Evolutionary conservation across 2,888 invertebrate genomes (phyloP).

Genomic region (Capitulum mitella): DNA sequence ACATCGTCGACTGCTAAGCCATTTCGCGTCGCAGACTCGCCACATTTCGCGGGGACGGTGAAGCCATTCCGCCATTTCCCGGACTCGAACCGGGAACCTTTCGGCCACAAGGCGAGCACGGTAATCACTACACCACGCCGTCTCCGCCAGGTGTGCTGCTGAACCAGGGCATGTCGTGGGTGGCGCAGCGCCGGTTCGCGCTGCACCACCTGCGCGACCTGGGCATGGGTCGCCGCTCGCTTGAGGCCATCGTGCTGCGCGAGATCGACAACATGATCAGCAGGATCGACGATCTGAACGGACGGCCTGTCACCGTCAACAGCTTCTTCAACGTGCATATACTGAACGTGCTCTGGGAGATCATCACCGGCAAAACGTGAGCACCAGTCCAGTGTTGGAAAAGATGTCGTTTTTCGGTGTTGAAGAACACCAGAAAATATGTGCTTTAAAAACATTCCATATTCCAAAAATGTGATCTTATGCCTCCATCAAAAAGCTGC

Average conservation of each 20-base stretch:
- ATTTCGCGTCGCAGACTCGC: too few relatives aligned
- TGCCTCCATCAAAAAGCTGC: too few relatives aligned
- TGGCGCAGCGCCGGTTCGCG: not conserved
- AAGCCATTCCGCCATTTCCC: too few relatives aligned
- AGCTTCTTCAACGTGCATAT: conserved; percentile 20
- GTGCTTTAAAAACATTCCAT: too few relatives aligned
- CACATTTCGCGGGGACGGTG: too few relatives aligned
- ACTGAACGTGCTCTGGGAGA: conserved; percentile 18
- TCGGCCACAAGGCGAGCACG: too few relatives aligned
- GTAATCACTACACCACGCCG: not conserved
- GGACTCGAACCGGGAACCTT: too few relatives aligned
- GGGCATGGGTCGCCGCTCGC: not conserved
- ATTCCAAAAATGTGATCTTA: too few relatives aligned
- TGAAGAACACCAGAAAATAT: too few relatives aligned
- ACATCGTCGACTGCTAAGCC: not conserved
- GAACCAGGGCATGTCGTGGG: not conserved
- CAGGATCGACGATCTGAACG: not conserved
- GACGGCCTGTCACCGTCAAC: not conserved
- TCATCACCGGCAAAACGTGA: not conserved
- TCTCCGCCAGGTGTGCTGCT: not conserved
- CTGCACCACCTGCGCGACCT: conserved; percentile 22
- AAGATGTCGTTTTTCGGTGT: too few relatives aligned
- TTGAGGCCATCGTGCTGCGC: not conserved
- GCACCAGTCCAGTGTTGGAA: too few relatives aligned
- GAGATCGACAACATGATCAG: not conserved